Percentiles rank a stretch among this genome's conserved stretches.
phyloP scores from a whole-genome alignment of 2,113 vertebrate species.

The Cephalopholis sonnerati region DNA sequence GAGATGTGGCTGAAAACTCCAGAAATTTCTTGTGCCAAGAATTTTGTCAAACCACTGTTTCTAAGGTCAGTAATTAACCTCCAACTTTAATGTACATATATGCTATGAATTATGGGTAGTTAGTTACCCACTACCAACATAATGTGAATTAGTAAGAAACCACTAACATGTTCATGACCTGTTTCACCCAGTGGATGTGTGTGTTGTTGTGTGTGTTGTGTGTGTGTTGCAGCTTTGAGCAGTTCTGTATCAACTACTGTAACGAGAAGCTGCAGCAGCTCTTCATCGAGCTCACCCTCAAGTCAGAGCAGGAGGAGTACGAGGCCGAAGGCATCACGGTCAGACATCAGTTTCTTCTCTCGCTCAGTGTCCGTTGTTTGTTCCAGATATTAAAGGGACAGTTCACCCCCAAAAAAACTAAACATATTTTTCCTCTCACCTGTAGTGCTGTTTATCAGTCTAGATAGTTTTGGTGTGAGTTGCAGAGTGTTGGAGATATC shows the following conservation, averaged over 20 bases:
- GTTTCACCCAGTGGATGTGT: neutral
- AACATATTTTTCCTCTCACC: no score
- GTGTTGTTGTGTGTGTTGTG: slow-evolving; percentile 1
- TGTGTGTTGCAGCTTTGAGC: slow-evolving; percentile 90
- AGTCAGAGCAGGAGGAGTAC: slow-evolving; percentile 98
- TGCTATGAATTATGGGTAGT: neutral
- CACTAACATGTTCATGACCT: neutral
- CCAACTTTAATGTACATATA: neutral
- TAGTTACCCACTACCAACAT: neutral
- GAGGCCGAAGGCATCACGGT: slow-evolving; percentile 98
- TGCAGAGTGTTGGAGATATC: no score
- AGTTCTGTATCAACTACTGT: slow-evolving; percentile 99
- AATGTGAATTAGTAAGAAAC: neutral
- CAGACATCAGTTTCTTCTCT: slow-evolving; percentile 53
- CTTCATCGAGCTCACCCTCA: slow-evolving; percentile 97
- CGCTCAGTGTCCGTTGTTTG: neutral
- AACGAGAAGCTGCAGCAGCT: slow-evolving; percentile 99
- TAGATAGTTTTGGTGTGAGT: no score
- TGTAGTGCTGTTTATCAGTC: no score
- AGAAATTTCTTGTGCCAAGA: neutral
- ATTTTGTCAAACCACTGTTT: neutral
- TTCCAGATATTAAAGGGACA: neutral
- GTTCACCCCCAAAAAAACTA: no score
- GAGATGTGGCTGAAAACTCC: neutral
- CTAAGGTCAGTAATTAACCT: neutral